Evolutionary conservation across 2,113 vertebrate genomes (phyloP).

Genomic region (Muntiacus muntjak): DNA sequence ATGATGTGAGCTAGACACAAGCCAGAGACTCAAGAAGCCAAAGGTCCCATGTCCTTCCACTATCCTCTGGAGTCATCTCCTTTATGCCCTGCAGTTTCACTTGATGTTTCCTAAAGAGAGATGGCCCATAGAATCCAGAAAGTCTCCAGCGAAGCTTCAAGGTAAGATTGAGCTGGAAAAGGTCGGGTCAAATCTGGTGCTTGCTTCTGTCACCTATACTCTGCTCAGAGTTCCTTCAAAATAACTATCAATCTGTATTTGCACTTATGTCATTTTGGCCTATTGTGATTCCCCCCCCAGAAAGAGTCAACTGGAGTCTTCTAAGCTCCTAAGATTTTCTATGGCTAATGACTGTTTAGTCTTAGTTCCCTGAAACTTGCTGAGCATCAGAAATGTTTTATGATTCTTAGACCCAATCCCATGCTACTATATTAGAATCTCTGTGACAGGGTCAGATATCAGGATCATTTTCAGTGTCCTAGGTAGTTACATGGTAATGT

Average conservation of each 20-base stretch:
- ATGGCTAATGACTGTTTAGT: background rate
- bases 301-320: background rate
- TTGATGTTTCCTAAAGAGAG: background rate
- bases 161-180: background rate
- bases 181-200: background rate
- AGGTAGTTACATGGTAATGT: background rate
- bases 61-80: background rate
- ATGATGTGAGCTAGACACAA: conserved; percentile 3
- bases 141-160: background rate
- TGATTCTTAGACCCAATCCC: background rate
- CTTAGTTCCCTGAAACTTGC: background rate
- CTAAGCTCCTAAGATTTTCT: background rate
- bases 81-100: background rate
- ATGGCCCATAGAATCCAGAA: background rate
- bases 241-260: background rate
- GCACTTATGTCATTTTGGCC: background rate
- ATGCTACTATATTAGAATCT: background rate
- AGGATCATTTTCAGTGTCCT: background rate
- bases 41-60: background rate
- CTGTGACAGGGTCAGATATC: background rate
- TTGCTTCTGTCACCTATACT: background rate
- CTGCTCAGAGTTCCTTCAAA: background rate
- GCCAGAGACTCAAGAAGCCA: conserved; percentile 33
- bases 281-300: background rate
- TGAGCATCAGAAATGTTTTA: background rate